A percentile compares a stretch with the other conserved stretches of the same genome.
These are phyloP conservation scores for Ptyas mucosa DNA, from an alignment of 2,113 vertebrate species.

Conservation along the genomic window DNA sequence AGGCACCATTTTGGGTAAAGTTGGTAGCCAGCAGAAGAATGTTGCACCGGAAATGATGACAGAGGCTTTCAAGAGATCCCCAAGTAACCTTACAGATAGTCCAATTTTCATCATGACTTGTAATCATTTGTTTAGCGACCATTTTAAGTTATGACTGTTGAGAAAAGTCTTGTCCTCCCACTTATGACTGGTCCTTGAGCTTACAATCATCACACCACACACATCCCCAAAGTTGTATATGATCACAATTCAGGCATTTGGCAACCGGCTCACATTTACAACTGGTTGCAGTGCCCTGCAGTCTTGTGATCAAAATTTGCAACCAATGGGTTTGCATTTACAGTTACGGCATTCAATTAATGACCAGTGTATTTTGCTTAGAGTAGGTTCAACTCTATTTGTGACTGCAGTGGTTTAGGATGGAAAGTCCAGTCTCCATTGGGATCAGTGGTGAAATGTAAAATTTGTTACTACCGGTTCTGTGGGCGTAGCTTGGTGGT, in stretches of 20 bases:
- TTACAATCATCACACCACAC: background rate
- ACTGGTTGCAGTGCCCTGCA: background rate
- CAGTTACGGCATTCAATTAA: background rate
- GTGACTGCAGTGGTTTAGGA: background rate
- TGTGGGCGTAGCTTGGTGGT: too few relatives aligned
- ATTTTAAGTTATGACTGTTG: background rate
- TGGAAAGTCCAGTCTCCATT: background rate
- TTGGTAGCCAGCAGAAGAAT: background rate
- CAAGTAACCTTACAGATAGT: background rate
- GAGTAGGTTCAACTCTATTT: background rate
- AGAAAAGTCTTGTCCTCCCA: background rate
- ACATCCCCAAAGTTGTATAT: background rate
- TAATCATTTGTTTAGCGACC: background rate
- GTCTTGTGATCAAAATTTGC: background rate
- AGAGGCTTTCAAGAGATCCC: background rate
- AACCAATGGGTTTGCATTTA: background rate
- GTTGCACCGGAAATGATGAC: background rate
- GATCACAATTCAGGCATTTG: background rate
- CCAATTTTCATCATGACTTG: background rate
- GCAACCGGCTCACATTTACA: background rate
- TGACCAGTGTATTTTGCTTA: background rate
- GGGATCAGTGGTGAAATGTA: background rate
- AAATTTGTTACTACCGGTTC: too few relatives aligned
- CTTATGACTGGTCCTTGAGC: background rate
- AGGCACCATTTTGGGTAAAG: background rate